Evolutionary conservation across 2,888 invertebrate species (phyloP).

Genomic region (Drosophila lacicola): DNA sequence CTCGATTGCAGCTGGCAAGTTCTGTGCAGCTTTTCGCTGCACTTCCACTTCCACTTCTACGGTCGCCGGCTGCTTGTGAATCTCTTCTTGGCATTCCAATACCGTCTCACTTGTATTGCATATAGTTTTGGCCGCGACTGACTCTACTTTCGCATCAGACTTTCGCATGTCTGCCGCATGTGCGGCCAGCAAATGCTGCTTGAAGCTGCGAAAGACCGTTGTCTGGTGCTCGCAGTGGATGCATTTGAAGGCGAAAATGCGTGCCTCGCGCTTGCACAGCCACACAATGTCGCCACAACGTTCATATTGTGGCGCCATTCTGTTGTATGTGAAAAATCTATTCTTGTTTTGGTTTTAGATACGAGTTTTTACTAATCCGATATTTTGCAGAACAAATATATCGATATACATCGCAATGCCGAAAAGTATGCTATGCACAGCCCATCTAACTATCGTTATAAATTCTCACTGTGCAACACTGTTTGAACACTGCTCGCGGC

Average conservation of each 20-base stretch:
- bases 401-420: conserved; percentile 5
- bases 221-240: conserved; percentile 26
- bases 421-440: background rate
- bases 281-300: conserved; percentile 39
- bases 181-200: conserved; percentile 26
- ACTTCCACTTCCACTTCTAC: background rate
- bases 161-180: conserved; percentile 12
- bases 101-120: too few species aligned
- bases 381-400: conserved; percentile 8
- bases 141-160: background rate
- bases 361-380: background rate
- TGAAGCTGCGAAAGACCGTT: conserved; percentile 36
- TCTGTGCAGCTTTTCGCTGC: background rate
- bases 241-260: conserved; percentile 40
- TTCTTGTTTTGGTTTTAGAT: background rate
- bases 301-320: conserved; percentile 18
- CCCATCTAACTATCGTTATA: background rate
- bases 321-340: background rate
- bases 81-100: background rate
- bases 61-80: background rate
- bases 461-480: conserved; percentile 2
- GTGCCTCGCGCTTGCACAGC: conserved; percentile 1
- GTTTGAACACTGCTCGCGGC: background rate
- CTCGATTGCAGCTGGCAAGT: background rate
- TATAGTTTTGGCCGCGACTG: background rate